Evolutionary conservation across 2,113 vertebrate genomes (phyloP), one percentile per base, ranked within the genome.

Genomic region (Rhinoptilus africanus): DNA sequence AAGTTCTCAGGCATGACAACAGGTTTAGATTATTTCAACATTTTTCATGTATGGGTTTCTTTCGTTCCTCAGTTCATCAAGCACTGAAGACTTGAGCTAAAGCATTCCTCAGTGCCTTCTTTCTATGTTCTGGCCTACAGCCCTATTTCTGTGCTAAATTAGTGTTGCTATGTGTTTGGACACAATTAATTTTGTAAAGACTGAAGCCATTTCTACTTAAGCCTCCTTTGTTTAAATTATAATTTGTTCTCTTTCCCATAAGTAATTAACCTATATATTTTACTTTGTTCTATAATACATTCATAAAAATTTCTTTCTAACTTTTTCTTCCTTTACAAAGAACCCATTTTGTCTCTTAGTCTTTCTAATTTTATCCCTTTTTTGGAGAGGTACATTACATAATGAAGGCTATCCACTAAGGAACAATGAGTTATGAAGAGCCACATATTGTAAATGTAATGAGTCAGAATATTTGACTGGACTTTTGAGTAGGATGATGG

Each of bases 201-300:
- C 41, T 69, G 54, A 67, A 86, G 37, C 2, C 86, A 71, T 84
- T 93, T 77, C 64, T 78, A n/a, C 43, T 93, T 71, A 78, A 67
- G 6, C 10, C 1, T 74, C 47, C 41, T 91, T 91, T 91, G 43
- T 95, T 89, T 88, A 88, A 93, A 87, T 80, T 2, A 41, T 74
- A 85, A 59, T 77, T 91, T 91, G 16, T 88, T 94, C 83, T 91
- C 37, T 60, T 94, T 86, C 56, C 26, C 59, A 35, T 80, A 86
- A 63, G 68, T 76, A 84, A 96, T 88, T 94, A 96, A 84, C 54
- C 63, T 80, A 71, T 88, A 63, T 81, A 69, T 91, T 91, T 92
- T 92, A 89, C 59, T 92, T 86, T 63, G 22, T 83, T 93, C 54
- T 84, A 41, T 37, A 72, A 85, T 24, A 64, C 56, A 60, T 79